These are phyloP conservation scores for human DNA, from an alignment of 2,113 vertebrate genomes.

Conservation along the genomic window GRCh38 chr3:12285501-12286000, in stretches of 20 bases:
- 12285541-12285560: neutral
- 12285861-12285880: constrained; percentile 23
- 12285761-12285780: neutral
- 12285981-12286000: too few relatives aligned
- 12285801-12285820: neutral
- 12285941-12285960: neutral
- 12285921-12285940: neutral
- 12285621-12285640: neutral
- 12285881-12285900: neutral
- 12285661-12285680: neutral
- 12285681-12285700: neutral
- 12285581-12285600: neutral
- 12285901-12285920: neutral
- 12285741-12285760: neutral
- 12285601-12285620: neutral
- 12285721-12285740: neutral
- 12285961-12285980: too few relatives aligned
- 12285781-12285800: neutral
- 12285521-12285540: neutral
- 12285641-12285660: neutral
- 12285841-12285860: neutral
- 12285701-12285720: neutral
- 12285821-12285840: neutral
- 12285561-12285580: neutral
- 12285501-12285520: neutral